Conservation (phyloP, 2,113 vertebrate genomes). For the Neotoma lepida region DNA sequence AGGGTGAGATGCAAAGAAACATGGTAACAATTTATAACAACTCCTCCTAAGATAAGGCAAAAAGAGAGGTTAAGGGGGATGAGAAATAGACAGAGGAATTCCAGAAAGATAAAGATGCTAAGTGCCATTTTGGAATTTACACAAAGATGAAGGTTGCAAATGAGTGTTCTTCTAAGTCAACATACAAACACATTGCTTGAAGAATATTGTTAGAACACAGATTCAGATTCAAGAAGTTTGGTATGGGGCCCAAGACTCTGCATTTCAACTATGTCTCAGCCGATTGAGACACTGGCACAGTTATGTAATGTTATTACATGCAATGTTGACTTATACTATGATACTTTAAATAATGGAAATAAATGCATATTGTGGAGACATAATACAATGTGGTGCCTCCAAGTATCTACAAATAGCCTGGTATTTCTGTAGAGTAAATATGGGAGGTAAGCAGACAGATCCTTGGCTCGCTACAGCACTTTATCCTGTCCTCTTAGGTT, state of each 20-base stretch:
- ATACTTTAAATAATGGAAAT: conserved; percentile 46
- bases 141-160: background rate
- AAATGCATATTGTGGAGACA: background rate
- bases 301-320: background rate
- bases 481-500: background rate
- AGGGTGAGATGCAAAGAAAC: background rate
- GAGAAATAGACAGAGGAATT: background rate
- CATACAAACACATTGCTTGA: background rate
- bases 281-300: conserved; percentile 16
- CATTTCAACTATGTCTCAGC: conserved; percentile 22
- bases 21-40: background rate
- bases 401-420: background rate
- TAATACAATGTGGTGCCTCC: background rate
- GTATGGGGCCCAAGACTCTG: background rate
- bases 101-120: background rate
- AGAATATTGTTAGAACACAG: background rate
- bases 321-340: background rate
- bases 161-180: background rate
- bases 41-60: background rate
- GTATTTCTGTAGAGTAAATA: background rate
- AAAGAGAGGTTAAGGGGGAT: background rate
- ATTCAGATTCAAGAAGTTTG: background rate
- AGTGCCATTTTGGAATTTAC: background rate
- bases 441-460: background rate
- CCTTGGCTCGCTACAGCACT: background rate